Evolutionary conservation across 2,888 invertebrate genomes (phyloP), one percentile per base, ranked within the genome.

Genomic region (Volucella zonaria): DNA sequence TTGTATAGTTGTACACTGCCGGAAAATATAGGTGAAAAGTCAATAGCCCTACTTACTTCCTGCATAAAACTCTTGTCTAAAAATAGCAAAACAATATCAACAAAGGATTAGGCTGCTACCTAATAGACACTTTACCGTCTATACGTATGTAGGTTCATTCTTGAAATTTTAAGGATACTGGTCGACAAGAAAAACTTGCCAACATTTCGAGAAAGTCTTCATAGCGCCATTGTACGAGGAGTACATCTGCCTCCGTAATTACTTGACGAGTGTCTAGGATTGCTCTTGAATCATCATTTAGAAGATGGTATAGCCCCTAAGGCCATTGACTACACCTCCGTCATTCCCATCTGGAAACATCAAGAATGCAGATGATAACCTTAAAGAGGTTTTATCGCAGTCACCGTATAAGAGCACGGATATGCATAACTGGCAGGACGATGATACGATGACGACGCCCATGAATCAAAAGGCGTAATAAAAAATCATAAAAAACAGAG

Each of bases 1-100:
- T 31, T 6, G 31, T 6, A 15, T 8, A 4, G 6, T 14, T 47
- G 68, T 43, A 70, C 12, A 58, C 51, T 40, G 66, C 73, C 66
- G 58, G 56, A 58, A 64, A 81, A 81, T 52, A 56, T 81, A 58
- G 80, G 80, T 81, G 75, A 81, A 81, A 75, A 81, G 80, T 81
- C 80, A 81, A 75, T 58, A 81, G 75, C 75, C 68, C 62, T 75
- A 62, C 68, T 80, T 58, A 81, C 80, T 81, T 81, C 75, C 80
- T 81, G 80, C 14, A 62, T 70, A 70, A 56, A 75, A 58, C 54
- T 64, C 68, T 51, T 61, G 42, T 54, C 14, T 15, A n/a, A 47
- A 56, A 75, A 56, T 18, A 62, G 31, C 45, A 51, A 64, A 31
- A 64, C 45, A 78, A 31, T n/a, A 38, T n/a, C 12, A n/a, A 47